Evolutionary conservation across 2,113 vertebrate genomes (phyloP), one percentile per base, ranked within the genome.

Genomic region (Smithornis capensis): DNA sequence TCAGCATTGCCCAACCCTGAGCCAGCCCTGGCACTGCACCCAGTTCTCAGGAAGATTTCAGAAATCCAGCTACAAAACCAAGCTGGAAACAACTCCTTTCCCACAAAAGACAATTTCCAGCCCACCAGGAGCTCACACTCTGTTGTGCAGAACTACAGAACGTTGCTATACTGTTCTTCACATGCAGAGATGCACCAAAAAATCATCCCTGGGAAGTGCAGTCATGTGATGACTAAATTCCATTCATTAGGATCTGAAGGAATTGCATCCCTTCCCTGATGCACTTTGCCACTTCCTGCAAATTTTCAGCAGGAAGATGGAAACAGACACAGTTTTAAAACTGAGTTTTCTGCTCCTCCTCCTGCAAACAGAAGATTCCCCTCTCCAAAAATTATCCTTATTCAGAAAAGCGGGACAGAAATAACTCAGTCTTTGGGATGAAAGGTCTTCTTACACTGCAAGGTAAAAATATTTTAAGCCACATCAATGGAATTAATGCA

Each of bases 61-160:
- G 17, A 60, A 83, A 77, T 8, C 6, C 70, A 80, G 63, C 78
- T 50, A n/a, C n/a, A 37, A 35, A 62, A 80, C 37, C 0, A 27
- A 63, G 38, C 69, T 79, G 35, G 15, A 82, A 93, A 64, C 33
- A 78, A 27, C 29, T 6, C 11, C 6, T 44, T 62, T 40, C 56
- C 35, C 69, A 87, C 65, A 74, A 49, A 8, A 23, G 67, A 38
- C 50, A 11, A 63, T 67, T 62, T 83, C 12, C 83, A 70, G 68
- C 88, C 63, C 40, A 13, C 50, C 45, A 27, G 0, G 9, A 44
- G 53, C 2, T 0, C 17, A 10, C 19, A 0, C 60, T n/a, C 4
- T 25, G 76, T 29, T 19, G 57, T 19, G 22, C 31, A 24, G 19
- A 25, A 9, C 12, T 3, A 45, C 31, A 63, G 0, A 37, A n/a